These are phyloP conservation scores for Dusona sp. DNA, from an alignment of 2,888 invertebrate genomes.

Conservation along the genomic window DNA sequence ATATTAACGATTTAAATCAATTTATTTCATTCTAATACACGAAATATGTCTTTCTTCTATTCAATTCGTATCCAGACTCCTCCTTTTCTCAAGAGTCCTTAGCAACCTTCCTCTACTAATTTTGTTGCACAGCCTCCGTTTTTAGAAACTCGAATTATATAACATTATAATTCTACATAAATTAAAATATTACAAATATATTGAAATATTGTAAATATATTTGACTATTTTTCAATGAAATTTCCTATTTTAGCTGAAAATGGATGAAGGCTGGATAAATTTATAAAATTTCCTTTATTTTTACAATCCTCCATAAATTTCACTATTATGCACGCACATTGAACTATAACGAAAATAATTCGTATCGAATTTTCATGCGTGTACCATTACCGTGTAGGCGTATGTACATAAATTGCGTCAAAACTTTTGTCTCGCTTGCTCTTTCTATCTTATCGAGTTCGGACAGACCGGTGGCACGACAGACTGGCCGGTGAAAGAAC, in stretches of 20 bases:
- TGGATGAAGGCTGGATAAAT: background rate
- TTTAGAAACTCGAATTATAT: too few species aligned
- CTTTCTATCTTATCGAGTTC: constrained; percentile 80
- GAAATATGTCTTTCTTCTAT: too few species aligned
- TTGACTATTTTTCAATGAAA: background rate
- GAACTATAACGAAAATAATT: constrained; percentile 4
- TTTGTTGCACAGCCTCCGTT: too few species aligned
- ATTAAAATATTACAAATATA: background rate
- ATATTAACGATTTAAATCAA: too few species aligned
- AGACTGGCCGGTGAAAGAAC: constrained; percentile 35
- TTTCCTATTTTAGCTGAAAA: background rate
- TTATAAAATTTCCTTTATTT: background rate
- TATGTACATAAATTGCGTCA: constrained; percentile 11
- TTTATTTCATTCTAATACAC: too few species aligned
- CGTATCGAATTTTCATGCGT: constrained; percentile 23
- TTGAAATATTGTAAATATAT: background rate
- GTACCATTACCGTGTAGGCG: constrained; percentile 26
- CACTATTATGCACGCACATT: constrained; percentile 1
- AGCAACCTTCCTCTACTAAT: too few species aligned
- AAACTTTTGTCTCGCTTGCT: constrained; percentile 30
- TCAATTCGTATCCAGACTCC: too few species aligned
- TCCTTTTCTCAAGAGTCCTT: too few species aligned
- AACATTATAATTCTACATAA: too few species aligned
- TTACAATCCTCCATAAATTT: background rate
- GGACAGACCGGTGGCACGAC: constrained; percentile 73